Percentiles rank a stretch among this genome's conserved stretches.
phyloP scores from a whole-genome alignment of 2,888 invertebrate species.

The Erebia ligea region DNA sequence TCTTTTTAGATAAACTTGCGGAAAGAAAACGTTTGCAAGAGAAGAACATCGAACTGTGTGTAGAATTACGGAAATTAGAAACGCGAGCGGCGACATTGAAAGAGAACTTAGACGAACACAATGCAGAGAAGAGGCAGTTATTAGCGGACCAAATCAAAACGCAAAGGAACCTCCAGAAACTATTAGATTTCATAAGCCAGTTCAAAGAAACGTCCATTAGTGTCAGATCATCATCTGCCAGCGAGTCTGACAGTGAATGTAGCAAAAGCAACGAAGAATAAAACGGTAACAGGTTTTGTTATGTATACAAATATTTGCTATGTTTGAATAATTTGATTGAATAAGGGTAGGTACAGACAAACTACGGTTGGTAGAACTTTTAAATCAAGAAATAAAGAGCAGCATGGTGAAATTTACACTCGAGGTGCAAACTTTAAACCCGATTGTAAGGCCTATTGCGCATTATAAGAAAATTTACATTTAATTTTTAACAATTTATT shows the following conservation, averaged over 20 bases:
- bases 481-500: no score
- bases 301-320: background rate
- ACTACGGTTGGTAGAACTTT: no score
- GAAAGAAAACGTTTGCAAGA: conserved; percentile 75
- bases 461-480: no score
- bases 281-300: background rate
- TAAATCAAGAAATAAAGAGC: no score
- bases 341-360: no score
- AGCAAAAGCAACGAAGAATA: conserved; percentile 74
- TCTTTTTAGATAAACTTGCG: conserved; percentile 68
- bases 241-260: conserved; percentile 71
- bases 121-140: conserved; percentile 73
- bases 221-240: conserved; percentile 66
- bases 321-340: background rate
- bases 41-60: conserved; percentile 72
- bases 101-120: conserved; percentile 75
- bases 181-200: conserved; percentile 77
- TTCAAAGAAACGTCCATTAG: conserved; percentile 77
- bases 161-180: conserved; percentile 75
- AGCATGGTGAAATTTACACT: no score
- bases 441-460: no score
- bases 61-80: conserved; percentile 73
- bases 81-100: conserved; percentile 71
- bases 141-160: conserved; percentile 76
- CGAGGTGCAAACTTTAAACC: no score